Evolutionary conservation across 2,797 vertebrate species (phyloP), one percentile per base, ranked within the genome.

Genomic region (Oreonectes daqikongensis): DNA sequence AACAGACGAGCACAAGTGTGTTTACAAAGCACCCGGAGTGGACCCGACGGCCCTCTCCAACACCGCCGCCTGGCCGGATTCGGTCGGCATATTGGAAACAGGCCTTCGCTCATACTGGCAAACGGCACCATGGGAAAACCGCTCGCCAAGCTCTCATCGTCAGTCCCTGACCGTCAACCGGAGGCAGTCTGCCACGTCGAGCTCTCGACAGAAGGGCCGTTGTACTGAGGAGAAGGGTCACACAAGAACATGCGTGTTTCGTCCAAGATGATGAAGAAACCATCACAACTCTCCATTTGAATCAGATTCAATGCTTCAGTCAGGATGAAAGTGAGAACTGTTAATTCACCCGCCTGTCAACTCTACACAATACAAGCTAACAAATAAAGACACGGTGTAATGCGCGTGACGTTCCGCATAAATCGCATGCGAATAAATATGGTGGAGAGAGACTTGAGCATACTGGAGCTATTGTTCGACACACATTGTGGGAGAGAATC

Each of bases 101-200:
- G 73, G 69, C 77, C 71, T 73, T 69, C 59, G 17, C 38, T 69
- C 42, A 66, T 48, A 20, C 63, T 48, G 67, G 74, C 75, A 72
- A 81, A 79, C 2, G 64, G 59, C 69, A 79, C 30, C 72, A 52
- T 68, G 82, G 77, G 80, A 71, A 55, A 75, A 84, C 64, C 24
- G 24, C 28, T 75, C 73, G 70, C 77, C 66, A 70, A 70, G 22
- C 46, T 74, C 74, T 57, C 38, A 48, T 64, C 30, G 55, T 79
- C 66, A 61, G 35, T 77, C 72, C 75, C 75, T 69, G 60, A 65
- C 67, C 52, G n/a, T 71, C 63, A 74, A 57, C 38, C 59, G 32
- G 18, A 38, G 60, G 57, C 57, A 80, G 53, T 30, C 63, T 14
- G 73, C 48, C 55, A 75, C 40, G 70, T 53, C 74, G 30, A 73